Conservation (phyloP, 2,888 invertebrate genomes). For the Sminthurides aquaticus region DNA sequence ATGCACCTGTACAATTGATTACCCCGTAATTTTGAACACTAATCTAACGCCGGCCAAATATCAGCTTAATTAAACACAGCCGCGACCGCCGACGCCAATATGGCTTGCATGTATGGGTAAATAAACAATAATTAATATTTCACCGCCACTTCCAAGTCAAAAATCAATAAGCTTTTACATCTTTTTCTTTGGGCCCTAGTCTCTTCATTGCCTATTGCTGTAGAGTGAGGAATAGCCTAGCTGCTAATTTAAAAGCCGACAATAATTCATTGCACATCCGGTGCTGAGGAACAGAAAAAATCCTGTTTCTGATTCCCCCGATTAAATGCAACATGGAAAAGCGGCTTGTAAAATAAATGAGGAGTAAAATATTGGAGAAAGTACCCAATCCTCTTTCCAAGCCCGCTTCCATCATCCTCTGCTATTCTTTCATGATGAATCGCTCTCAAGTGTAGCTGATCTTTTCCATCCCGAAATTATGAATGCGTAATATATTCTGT, state of each 20-base stretch:
- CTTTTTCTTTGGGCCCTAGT: no score
- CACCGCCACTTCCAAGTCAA: background rate
- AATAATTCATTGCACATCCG: background rate
- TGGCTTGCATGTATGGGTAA: background rate
- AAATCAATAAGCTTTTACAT: background rate
- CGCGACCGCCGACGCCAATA: no score
- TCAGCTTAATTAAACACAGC: no score
- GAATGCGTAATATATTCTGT: conserved; percentile 12
- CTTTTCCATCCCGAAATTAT: conserved; percentile 11
- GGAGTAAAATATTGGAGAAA: conserved; percentile 5
- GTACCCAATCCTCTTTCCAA: background rate
- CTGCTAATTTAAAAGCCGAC: no score
- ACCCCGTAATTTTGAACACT: background rate
- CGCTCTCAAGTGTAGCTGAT: conserved; percentile 17
- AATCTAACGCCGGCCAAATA: no score
- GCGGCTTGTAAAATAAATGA: background rate
- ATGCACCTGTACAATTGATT: no score
- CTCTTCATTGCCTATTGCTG: no score
- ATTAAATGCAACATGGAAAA: background rate
- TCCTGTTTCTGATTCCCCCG: background rate
- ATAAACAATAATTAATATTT: background rate
- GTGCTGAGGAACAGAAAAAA: background rate
- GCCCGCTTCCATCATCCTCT: background rate
- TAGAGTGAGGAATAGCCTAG: no score
- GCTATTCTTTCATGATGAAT: conserved; percentile 10